Evolutionary conservation across 2,797 vertebrate species (phyloP).

Genomic region (Poecile montanus): DNA sequence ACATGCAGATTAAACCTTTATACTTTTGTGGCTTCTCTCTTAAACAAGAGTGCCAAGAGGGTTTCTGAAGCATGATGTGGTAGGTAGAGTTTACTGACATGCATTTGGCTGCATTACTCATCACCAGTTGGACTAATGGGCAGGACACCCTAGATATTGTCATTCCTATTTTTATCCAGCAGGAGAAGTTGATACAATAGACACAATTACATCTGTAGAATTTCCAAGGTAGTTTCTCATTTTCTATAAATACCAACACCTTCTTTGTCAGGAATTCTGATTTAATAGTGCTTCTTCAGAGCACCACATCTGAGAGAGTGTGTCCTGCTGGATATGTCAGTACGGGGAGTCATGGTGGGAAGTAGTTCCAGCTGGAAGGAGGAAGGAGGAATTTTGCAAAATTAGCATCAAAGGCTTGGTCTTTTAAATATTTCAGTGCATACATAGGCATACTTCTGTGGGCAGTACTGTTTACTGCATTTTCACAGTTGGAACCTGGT

Average conservation of each 20-base stretch:
- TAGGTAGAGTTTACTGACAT: neutral
- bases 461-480: neutral
- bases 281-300: neutral
- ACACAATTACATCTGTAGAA: neutral
- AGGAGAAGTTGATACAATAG: neutral
- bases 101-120: conserved; percentile 16
- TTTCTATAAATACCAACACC: conserved; percentile 5
- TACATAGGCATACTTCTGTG: neutral
- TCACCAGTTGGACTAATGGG: conserved; percentile 15
- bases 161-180: conserved; percentile 41
- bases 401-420: neutral
- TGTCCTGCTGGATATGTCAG: neutral
- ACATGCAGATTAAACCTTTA: neutral
- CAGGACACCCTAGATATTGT: neutral
- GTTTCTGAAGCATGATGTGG: neutral
- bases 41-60: neutral
- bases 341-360: neutral
- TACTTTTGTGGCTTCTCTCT: neutral
- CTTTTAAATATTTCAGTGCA: neutral
- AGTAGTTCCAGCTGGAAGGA: conserved; percentile 5
- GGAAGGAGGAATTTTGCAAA: neutral
- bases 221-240: neutral
- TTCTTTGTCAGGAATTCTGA: neutral
- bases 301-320: rapidly evolving
- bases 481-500: neutral